Evolutionary conservation across 2,888 invertebrate genomes (phyloP), one percentile per base, ranked within the genome.

Genomic region (Acleris holmiana): DNA sequence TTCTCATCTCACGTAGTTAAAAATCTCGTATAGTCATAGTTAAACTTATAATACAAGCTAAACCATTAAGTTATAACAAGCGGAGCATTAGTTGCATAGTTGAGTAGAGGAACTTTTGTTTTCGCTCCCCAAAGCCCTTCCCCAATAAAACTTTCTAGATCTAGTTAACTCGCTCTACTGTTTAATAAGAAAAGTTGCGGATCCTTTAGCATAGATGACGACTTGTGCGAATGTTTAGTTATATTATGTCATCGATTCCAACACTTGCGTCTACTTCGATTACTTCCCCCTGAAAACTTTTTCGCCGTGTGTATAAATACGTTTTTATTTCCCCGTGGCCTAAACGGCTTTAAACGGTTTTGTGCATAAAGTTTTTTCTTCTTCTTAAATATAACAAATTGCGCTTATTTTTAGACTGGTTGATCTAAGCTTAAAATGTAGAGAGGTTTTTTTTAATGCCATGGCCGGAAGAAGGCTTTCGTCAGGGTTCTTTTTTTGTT

Each of bases 61-160:
- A 15, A 58, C 47, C 47, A 51, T 58, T 41, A 64, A 77, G 74
- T 78, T 76, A 71, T 73, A 77, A 76, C 73, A 74, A 76, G 73
- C 71, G 49, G 68, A 68, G 61, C 67, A 73, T 73, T 73, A 64
- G 63, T 67, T 68, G 63, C 65, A 66, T 70, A 71, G 69, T 72
- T 65, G 67, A 67, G 69, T 65, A 69, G 68, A 56, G 48, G 66
- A 76, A 80, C 74, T 77, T 76, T 77, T 72, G 70, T 76, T 72
- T 74, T 67, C 48, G 3, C 35, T 77, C 77, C 78, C 79, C 62
- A 69, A 75, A 73, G 79, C 66, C 67, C 68, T 71, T 72, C 67
- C 69, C 68, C 72, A 78, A 82, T 81, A 79, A 76, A 83, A 83
- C 74, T 84, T 77, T 70, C 60, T 50, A 61, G 50, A 65, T 57